These are phyloP conservation scores for Corythaeola cristata DNA, from an alignment of 2,113 vertebrate species.

Conservation along the genomic window DNA sequence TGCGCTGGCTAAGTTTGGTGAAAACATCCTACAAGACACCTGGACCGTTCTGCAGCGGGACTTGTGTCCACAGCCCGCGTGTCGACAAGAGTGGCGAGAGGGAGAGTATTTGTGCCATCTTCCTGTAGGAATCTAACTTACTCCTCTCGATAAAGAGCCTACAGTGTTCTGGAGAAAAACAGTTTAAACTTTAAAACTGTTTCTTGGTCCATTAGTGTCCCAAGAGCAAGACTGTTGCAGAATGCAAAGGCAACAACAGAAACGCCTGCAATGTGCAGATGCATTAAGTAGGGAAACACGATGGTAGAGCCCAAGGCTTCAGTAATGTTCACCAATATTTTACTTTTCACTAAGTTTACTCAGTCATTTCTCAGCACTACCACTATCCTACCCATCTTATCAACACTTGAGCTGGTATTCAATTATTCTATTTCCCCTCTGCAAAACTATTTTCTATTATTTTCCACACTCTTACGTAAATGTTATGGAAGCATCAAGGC, in stretches of 20 bases:
- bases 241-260: not conserved
- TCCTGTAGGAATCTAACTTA: not conserved
- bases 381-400: not conserved
- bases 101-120: not conserved
- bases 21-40: not conserved
- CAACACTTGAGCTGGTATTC: not conserved
- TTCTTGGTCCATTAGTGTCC: not conserved
- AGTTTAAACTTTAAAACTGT: not conserved
- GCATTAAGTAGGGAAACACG: not conserved
- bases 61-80: not conserved
- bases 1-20: not conserved
- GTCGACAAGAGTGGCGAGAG: rapidly evolving
- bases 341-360: not conserved
- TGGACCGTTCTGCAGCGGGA: not conserved
- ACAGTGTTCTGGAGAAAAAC: not conserved
- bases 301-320: rapidly evolving
- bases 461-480: not conserved
- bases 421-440: not conserved
- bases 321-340: not conserved
- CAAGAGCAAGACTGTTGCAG: not conserved
- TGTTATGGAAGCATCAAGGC: not conserved
- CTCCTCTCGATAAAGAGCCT: not conserved
- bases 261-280: rapidly evolving
- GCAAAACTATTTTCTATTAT: not conserved
- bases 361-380: not conserved